These are phyloP conservation scores for Eulemur macaco DNA, from an alignment of 2,113 vertebrate genomes.

Conservation along the genomic window DNA sequence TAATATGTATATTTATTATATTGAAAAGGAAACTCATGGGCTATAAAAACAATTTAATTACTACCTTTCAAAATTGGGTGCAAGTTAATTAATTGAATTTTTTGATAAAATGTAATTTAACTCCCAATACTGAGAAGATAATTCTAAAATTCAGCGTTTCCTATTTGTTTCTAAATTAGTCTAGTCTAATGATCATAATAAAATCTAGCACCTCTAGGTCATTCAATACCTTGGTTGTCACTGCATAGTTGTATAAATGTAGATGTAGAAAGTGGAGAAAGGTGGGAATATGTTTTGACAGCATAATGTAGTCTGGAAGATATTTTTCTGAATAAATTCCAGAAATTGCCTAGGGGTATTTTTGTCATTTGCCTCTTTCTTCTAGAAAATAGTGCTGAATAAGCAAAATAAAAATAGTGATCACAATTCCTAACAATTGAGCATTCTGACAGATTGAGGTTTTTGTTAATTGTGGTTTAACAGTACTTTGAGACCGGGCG, in stretches of 20 bases:
- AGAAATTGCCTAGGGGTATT: conserved; percentile 44
- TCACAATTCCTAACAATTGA: background rate
- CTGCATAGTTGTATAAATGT: background rate
- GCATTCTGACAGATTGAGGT: background rate
- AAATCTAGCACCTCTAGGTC: background rate
- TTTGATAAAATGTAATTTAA: background rate
- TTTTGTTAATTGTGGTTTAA: conserved; percentile 34
- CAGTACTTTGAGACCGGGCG: background rate
- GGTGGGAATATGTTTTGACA: conserved; percentile 52
- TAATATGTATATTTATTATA: background rate
- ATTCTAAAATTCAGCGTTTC: background rate
- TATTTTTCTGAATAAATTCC: conserved; percentile 62
- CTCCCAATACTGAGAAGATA: background rate
- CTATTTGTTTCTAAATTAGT: background rate
- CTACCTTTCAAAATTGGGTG: background rate
- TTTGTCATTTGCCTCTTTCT: conserved; percentile 53
- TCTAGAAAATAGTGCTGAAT: conserved; percentile 55
- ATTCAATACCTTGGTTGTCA: background rate
- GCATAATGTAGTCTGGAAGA: background rate
- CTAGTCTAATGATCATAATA: background rate
- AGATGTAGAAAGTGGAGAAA: conserved; percentile 32
- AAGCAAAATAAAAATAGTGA: conserved; percentile 51
- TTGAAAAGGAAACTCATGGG: background rate
- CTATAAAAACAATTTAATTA: background rate
- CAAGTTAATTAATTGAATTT: background rate